Evolutionary conservation across 2,888 invertebrate genomes (phyloP).

Genomic region (Dicyrtoma fusca): DNA sequence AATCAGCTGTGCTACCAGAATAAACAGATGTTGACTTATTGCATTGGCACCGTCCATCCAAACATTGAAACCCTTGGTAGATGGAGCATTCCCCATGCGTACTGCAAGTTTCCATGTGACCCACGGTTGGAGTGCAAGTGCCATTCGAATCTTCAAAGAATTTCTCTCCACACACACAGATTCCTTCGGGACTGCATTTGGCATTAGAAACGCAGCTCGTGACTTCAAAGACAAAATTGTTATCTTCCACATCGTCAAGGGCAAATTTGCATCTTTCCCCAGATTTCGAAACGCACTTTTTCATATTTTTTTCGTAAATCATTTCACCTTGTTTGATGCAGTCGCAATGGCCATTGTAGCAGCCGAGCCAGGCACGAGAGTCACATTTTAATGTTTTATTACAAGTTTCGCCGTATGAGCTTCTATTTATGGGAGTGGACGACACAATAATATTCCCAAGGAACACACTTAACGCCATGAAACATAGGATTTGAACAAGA

Average conservation of each 20-base stretch:
- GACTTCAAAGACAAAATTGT: neutral
- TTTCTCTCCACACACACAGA: neutral
- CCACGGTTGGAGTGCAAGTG: neutral
- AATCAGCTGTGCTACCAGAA: too few species aligned
- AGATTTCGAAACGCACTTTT: neutral
- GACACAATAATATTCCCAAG: too few species aligned
- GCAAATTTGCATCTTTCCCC: slow-evolving; percentile 12
- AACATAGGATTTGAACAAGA: too few species aligned
- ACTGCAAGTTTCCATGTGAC: neutral
- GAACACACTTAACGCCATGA: too few species aligned
- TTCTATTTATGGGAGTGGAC: too few species aligned
- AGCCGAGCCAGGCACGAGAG: neutral
- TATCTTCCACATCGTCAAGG: neutral
- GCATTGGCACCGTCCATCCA: neutral
- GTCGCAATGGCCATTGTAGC: neutral
- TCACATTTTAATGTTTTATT: slow-evolving; percentile 1
- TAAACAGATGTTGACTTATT: neutral
- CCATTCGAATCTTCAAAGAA: neutral
- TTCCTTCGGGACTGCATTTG: neutral
- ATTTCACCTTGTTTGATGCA: slow-evolving; percentile 4
- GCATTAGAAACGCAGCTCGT: neutral
- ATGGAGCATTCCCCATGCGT: neutral
- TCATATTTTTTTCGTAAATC: neutral
- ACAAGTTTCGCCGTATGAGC: neutral
- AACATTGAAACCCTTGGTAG: neutral